Percentiles rank a stretch among this genome's conserved stretches.
Evolutionary conservation across 2,888 invertebrate genomes (phyloP).

Genomic region (Odiellus spinosus): DNA sequence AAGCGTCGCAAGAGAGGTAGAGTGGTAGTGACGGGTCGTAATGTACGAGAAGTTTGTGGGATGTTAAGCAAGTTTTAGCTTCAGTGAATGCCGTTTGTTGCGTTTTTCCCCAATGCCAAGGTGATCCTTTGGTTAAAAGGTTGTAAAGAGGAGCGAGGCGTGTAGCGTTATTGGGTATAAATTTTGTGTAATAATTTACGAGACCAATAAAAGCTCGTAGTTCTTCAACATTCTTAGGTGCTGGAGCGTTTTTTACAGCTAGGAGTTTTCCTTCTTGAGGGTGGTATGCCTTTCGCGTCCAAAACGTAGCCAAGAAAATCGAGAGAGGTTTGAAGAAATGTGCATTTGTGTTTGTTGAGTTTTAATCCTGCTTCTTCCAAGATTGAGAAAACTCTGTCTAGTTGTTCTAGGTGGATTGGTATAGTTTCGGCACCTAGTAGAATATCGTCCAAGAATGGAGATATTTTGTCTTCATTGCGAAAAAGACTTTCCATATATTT

Average conservation of each 20-base stretch:
- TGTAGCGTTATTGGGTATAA: constrained; percentile 21
- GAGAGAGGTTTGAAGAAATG: constrained; percentile 21
- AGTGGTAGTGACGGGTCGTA: constrained; percentile 24
- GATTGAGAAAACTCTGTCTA: neutral
- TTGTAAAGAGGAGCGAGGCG: constrained; percentile 20
- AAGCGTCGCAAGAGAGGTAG: constrained; percentile 29
- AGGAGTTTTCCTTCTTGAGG: constrained; percentile 18
- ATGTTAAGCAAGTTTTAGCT: constrained; percentile 20
- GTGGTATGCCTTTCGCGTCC: constrained; percentile 17
- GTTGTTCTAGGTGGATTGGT: neutral
- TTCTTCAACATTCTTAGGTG: constrained; percentile 21
- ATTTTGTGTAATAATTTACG: constrained; percentile 23
- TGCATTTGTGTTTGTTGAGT: constrained; percentile 3
- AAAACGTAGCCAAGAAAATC: too few species aligned
- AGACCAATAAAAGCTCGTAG: constrained; percentile 22
- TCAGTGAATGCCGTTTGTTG: constrained; percentile 17
- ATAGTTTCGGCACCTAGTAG: neutral
- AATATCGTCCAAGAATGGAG: neutral
- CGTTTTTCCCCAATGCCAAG: constrained; percentile 16
- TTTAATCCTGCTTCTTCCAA: neutral
- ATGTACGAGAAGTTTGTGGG: constrained; percentile 22
- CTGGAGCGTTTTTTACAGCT: constrained; percentile 21
- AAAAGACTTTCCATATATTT: constrained; percentile 2
- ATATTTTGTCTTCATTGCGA: neutral
- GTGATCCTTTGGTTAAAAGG: constrained; percentile 14